These are phyloP conservation scores for Ecliptopera silaceata DNA, from an alignment of 2,888 invertebrate genomes.

Conservation along the genomic window DNA sequence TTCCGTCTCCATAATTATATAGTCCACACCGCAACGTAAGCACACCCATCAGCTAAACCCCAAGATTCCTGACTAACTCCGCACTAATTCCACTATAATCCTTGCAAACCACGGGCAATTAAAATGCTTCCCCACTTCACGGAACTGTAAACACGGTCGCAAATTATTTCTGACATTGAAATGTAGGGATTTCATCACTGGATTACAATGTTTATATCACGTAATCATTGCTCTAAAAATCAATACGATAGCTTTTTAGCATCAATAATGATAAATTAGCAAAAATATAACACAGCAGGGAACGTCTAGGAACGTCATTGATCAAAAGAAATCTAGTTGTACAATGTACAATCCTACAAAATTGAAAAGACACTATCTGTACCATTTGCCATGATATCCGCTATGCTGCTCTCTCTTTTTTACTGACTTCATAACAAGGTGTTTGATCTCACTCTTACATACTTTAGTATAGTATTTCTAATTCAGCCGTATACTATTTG, in stretches of 20 bases:
- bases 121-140: constrained; percentile 65
- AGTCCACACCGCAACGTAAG: constrained; percentile 42
- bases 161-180: constrained; percentile 44
- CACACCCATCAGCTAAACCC: constrained; percentile 65
- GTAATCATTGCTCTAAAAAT: constrained; percentile 15
- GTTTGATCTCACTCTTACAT: neutral
- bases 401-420: neutral
- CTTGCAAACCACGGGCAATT: constrained; percentile 67
- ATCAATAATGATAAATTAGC: neutral
- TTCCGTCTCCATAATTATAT: constrained; percentile 92
- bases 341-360: constrained; percentile 25
- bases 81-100: constrained; percentile 60
- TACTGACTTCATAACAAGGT: neutral
- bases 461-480: constrained; percentile 4
- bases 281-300: neutral
- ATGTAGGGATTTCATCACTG: constrained; percentile 29
- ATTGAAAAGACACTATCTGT: constrained; percentile 27
- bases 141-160: constrained; percentile 54
- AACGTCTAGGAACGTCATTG: neutral
- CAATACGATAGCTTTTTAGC: constrained; percentile 44
- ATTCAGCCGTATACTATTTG: constrained; percentile 39
- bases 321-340: too few species aligned
- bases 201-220: constrained; percentile 22
- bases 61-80: constrained; percentile 46
- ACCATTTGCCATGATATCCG: neutral